Base-by-base conservation (phyloP, 2,113 vertebrate species). In the Mola mola region DNA sequence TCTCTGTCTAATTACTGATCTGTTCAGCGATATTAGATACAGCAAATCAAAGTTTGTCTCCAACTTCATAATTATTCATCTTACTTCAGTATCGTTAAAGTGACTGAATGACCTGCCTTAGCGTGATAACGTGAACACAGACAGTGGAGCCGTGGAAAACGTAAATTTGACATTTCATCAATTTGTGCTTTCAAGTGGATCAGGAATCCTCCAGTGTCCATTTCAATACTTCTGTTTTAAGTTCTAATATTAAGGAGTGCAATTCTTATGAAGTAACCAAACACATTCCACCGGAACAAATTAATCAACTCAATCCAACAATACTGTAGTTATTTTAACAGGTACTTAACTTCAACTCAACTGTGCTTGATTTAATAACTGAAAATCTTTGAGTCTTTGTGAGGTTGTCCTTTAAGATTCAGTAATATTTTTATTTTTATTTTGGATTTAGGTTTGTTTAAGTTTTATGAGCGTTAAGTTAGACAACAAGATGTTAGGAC, bases 11-110 rank as follows among this genome's bases (percentile, higher is more conserved):
- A 78, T 82, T 68, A 74, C 24, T 71, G 34, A 65, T 78, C 49
- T 65, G 25, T n/a, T 57, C 41, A 53, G 29, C 52, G 29, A 50
- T 47, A 37, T 22, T 17, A 46, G 33, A 41, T 37, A 56, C 58
- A 52, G 46, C 63, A 71, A 78, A 81, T 70, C 72, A 66, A 81
- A 81, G 74, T 72, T 85, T 72, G 63, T 44, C 24, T 59, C 50
- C 51, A 79, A 79, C 72, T 82, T 80, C 78, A 19, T 85, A 80
- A 82, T 82, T 83, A 75, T 65, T 70, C 68, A 51, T 78, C 64
- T 70, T 63, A 74, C 66, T 71, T 55, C 40, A 62, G 26, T 74
- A 62, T 49, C 78, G 56, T 67, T 42, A 25, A 41, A 64, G n/a
- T 47, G 57, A 74, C 41, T n/a, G 71, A 66, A 56, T 51, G 79